Base-by-base conservation (phyloP, 2,888 invertebrate genomes). In the Sialis fuliginosa region DNA sequence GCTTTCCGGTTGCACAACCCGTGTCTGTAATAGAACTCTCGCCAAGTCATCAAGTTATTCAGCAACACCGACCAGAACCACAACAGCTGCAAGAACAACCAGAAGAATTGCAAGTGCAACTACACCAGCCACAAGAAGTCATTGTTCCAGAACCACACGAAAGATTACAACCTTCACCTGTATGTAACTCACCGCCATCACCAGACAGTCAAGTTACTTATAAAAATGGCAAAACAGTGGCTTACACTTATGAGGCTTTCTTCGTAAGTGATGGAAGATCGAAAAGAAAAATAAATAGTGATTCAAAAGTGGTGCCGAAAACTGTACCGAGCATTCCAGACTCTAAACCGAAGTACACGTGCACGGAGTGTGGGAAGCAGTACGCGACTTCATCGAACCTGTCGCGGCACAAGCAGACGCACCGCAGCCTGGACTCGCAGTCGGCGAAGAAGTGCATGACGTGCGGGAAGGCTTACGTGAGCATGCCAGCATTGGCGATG, bases 401-500 rank as follows among this genome's bases (percentile, higher is more conserved):
- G 45, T 88, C 88, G 43, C 74, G 88, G 51, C 89, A 89, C 68
- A 90, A 89, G 64, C 90, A 91, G 65, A 91, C 90, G 1, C 91
- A 91, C 62, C 75, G 90, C 33, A 89, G 90, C 58, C 73, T 95
- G 43, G 95, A 96, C 69, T 91, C 91, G 31, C 83, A 87, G 58
- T 79, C 88, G 50, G 95, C 95, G 44, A 92, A 92, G 66, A 87
- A 89, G 59, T 96, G 95, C 65, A 84, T 85, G 55, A 89, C 90
- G 54, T 96, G 95, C 66, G 88, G 89, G 53, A 92, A 95, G 65
- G 89, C 91, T 3, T 96, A 96, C 67, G 95, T 96, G 43, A 89
- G 89, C 53, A 96, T 96, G 93, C 95, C 95, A 0, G 95, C 95
- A 1, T 72, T 95, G 48, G 90, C 93, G 40, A 93, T 89, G 84